Evolutionary conservation across 2,113 vertebrate genomes (phyloP).

Genomic region (Sebastes schlegelii): DNA sequence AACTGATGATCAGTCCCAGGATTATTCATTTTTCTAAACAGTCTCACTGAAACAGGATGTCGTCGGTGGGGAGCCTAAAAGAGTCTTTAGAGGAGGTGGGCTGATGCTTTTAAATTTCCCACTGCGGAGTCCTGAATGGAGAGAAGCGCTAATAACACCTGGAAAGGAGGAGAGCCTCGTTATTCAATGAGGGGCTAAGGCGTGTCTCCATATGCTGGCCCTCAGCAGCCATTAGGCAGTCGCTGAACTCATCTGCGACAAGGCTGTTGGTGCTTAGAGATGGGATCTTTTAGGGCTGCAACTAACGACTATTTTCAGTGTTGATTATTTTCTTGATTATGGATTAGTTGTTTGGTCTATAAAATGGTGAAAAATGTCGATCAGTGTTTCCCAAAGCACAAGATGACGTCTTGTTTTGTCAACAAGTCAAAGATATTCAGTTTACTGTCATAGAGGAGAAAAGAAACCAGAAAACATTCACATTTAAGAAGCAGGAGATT

Average conservation of each 20-base stretch:
- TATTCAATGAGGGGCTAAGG: slow-evolving; percentile 57
- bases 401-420: too few relatives aligned
- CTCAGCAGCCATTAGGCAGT: slow-evolving; percentile 59
- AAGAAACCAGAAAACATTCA: too few relatives aligned
- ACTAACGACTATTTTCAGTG: too few relatives aligned
- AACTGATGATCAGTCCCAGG: neutral
- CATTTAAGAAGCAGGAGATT: too few relatives aligned
- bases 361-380: too few relatives aligned
- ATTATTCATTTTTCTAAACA: neutral
- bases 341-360: too few relatives aligned
- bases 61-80: neutral
- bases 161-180: slow-evolving; percentile 60
- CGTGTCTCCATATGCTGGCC: slow-evolving; percentile 62
- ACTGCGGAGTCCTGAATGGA: slow-evolving; percentile 1
- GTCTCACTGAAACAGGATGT: neutral
- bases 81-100: neutral
- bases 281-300: neutral
- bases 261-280: slow-evolving; percentile 1
- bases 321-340: too few relatives aligned
- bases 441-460: too few relatives aligned
- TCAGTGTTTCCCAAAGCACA: too few relatives aligned
- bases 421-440: too few relatives aligned
- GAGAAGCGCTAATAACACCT: slow-evolving; percentile 53
- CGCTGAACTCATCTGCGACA: slow-evolving; percentile 31
- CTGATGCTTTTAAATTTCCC: slow-evolving; percentile 8